Conservation (phyloP, 2,888 invertebrate genomes). For the Pteria penguin region DNA sequence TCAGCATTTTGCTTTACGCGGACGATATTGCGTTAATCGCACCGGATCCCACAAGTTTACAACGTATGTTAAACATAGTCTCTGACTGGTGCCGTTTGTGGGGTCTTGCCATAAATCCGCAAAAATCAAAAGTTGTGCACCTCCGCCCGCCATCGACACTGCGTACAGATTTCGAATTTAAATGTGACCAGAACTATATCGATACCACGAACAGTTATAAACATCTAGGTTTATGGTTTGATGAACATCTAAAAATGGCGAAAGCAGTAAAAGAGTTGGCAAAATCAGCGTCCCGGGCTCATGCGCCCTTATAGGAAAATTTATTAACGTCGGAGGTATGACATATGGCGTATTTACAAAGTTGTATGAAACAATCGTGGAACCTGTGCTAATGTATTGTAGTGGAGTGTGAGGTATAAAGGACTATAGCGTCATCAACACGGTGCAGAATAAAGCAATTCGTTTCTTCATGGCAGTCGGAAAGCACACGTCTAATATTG, state of each 20-base stretch:
- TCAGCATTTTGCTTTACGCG: conserved; percentile 14
- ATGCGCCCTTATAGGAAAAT: conserved; percentile 16
- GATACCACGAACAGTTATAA: conserved; percentile 19
- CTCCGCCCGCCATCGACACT: not conserved
- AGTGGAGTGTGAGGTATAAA: conserved; percentile 19
- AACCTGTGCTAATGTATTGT: conserved; percentile 32
- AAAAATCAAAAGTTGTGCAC: conserved; percentile 1
- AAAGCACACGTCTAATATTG: conserved; percentile 16
- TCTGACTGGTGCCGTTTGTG: conserved; percentile 23
- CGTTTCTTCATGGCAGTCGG: conserved; percentile 9
- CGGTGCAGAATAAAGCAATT: conserved; percentile 24
- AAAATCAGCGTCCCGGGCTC: conserved; percentile 32
- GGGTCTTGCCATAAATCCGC: conserved; percentile 31
- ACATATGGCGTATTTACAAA: conserved; percentile 14
- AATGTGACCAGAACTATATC: not conserved
- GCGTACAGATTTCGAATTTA: not conserved
- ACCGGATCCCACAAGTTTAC: conserved; percentile 5
- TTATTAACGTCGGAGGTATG: conserved; percentile 19
- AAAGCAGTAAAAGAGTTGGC: conserved; percentile 15
- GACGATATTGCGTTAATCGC: conserved; percentile 22
- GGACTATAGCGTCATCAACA: conserved; percentile 4
- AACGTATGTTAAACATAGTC: conserved; percentile 22
- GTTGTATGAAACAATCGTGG: conserved; percentile 18
- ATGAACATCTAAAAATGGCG: conserved; percentile 21
- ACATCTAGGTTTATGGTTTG: conserved; percentile 41